Evolutionary conservation across 2,113 vertebrate genomes (phyloP), one percentile per base, ranked within the genome.

Genomic region (Pterocles gutturalis): DNA sequence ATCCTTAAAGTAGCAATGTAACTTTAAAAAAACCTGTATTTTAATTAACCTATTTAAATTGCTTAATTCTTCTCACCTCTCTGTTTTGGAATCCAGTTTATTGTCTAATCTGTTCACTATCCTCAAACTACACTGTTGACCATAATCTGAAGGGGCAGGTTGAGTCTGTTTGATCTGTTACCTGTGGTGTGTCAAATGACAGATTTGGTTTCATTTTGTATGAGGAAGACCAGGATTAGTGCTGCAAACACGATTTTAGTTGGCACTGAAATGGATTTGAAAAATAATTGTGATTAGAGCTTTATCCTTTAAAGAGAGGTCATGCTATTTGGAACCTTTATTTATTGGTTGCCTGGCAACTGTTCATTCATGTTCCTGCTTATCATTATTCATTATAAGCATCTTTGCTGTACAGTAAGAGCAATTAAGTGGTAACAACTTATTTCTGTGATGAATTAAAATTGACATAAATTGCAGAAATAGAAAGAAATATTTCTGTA

Each of bases 291-390:
- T 55, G 81, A 85, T 95, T 93, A 82, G 77, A 96, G 91, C 54
- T 94, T 96, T 90, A 87, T 93, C 83, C 54, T 94, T 97, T 97
- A 84, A 94, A 86, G 89, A 75, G 77, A 91, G 92, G 90, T 95
- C 80, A 48, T 62, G 82, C 33, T 96, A 92, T 97, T 90, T 96
- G 86, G 62, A 96, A 87, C 83, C 65, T 96, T 97, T 95, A 94
- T 93, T 86, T 95, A 92, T 91, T 90, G 61, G 96, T 97, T 92
- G 94, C 87, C 65, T 82, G 71, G 96, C 91, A 97, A 97, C 78
- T 93, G 48, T 87, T 97, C 95, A 97, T 97, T 96, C 92, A 95
- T 86, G 41, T 81, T 93, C 33, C 38, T 95, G 90, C 87, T 83
- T 84, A 88, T 95, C 76, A 73, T 45, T 85, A 66, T 97, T 96